Base-by-base conservation (phyloP, 2,888 invertebrate species). In the Calameuta filiformis region DNA sequence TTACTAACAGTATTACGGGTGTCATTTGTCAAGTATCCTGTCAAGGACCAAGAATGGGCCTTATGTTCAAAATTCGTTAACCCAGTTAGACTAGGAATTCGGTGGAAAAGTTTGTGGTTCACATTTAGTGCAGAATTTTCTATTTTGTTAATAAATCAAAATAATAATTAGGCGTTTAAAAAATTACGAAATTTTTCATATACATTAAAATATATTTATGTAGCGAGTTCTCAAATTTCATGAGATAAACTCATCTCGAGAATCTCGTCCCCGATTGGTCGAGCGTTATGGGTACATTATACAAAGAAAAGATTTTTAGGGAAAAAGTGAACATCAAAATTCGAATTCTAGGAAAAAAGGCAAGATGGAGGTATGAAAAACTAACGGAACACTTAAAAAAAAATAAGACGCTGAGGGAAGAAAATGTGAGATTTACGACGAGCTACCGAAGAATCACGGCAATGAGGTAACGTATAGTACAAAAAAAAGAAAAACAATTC, bases 1-100 rank as follows among this genome's bases (percentile, higher is more conserved):
- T 88, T 88, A 87, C 86, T 84, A 85, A 84, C 83, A 83, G 85
- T 87, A 88, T 88, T 88, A 87, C 81, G 82, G 84, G 83, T 77
- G 82, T 87, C 87, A 85, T 87, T 88, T 85, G 85, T 88, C 87
- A 86, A 87, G 85, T 83, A 84, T 84, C 84, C 78, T 83, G 80
- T 77, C 83, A 81, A 86, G 78, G 15, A 71, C 12, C 23, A 56
- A 56, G 23, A 56, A 56, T 23, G 23, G 23, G 56, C 23, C 56
- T 56, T 56, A 56, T 56, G 56, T 23, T 56, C 23, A 9, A 15
- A 23, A 56, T 71, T 34, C 33, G 71, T 71, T 33, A 71, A 71
- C 71, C 33, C 71, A 34, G 71, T 15, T 34, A 31, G 12, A 34
- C 71, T 11, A 6, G 33, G 23, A 12, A 23, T 23, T 31, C 9